Percentiles rank a stretch among this genome's conserved stretches.
These are phyloP conservation scores for Spatula clypeata DNA, from an alignment of 2,797 vertebrate species.

Conservation along the genomic window DNA sequence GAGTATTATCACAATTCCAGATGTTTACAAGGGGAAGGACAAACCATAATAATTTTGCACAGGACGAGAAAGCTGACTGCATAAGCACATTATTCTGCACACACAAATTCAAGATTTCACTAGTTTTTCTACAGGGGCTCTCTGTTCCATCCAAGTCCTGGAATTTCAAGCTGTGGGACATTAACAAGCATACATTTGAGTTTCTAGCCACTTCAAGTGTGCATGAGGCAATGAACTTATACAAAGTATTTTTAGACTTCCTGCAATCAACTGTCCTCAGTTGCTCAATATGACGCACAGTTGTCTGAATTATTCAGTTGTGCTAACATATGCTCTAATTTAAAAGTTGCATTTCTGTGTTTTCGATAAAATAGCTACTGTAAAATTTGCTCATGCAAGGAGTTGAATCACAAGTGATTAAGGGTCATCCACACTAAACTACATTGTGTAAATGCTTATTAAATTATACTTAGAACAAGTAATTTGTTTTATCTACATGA, in stretches of 20 bases:
- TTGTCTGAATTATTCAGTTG: slow-evolving; percentile 50
- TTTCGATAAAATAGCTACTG: slow-evolving; percentile 39
- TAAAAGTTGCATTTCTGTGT: slow-evolving; percentile 54
- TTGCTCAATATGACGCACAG: slow-evolving; percentile 60
- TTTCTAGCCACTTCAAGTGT: slow-evolving; percentile 42
- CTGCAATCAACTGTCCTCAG: slow-evolving; percentile 59
- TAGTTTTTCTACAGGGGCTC: neutral
- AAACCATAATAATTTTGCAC: neutral
- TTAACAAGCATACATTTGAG: slow-evolving; percentile 1
- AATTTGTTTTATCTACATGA: slow-evolving; percentile 46
- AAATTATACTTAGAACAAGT: slow-evolving; percentile 22
- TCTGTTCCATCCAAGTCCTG: neutral
- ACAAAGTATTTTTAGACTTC: slow-evolving; percentile 78
- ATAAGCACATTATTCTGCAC: neutral
- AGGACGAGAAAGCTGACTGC: neutral
- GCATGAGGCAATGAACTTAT: slow-evolving; percentile 35
- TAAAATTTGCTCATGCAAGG: slow-evolving; percentile 40
- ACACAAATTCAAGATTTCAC: neutral
- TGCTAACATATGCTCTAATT: slow-evolving; percentile 4
- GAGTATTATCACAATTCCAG: slow-evolving; percentile 55
- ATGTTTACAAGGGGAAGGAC: slow-evolving; percentile 7
- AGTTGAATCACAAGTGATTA: slow-evolving; percentile 60
- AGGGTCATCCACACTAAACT: slow-evolving; percentile 44
- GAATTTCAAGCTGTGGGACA: slow-evolving; percentile 3
- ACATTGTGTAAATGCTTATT: slow-evolving; percentile 44